A percentile compares a stretch with the other conserved stretches of the same genome.
Conservation (phyloP, 2,113 vertebrate species). For the Canis aureus region DNA sequence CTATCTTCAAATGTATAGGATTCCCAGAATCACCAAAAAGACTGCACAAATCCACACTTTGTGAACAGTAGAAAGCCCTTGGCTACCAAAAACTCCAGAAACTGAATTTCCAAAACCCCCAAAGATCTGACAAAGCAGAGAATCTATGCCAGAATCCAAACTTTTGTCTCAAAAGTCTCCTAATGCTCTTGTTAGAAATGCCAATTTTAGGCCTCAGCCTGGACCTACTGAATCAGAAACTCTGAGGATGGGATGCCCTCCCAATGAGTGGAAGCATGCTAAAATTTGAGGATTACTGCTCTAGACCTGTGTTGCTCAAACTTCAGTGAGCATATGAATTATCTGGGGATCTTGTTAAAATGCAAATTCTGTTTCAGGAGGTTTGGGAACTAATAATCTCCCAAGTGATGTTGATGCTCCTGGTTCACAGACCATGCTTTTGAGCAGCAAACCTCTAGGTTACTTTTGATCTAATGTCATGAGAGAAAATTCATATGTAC, state of each 20-base stretch:
- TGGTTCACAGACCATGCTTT: slow-evolving; percentile 21
- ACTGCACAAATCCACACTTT: not conserved
- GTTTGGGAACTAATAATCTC: slow-evolving; percentile 22
- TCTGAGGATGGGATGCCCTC: too few relatives aligned
- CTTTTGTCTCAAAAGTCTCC: not conserved
- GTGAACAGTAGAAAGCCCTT: not conserved
- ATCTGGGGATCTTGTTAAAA: slow-evolving; percentile 31
- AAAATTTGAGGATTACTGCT: not conserved
- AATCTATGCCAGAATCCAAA: not conserved
- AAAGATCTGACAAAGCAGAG: not conserved
- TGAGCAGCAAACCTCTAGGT: slow-evolving; percentile 8
- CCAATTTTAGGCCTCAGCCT: not conserved
- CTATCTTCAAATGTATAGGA: not conserved
- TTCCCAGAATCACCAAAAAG: slow-evolving; percentile 49
- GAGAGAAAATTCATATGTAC: not conserved
- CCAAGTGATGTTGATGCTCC: not conserved
- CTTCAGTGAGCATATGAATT: not conserved
- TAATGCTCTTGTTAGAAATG: not conserved
- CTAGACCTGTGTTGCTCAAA: not conserved
- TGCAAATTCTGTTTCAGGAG: slow-evolving; percentile 16
- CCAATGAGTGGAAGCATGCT: not conserved
- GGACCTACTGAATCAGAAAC: not conserved
- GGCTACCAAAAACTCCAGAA: not conserved
- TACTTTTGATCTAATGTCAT: slow-evolving; percentile 49
- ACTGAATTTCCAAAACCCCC: not conserved